Evolutionary conservation across 2,797 vertebrate genomes (phyloP).

Genomic region (Psittacula echo): DNA sequence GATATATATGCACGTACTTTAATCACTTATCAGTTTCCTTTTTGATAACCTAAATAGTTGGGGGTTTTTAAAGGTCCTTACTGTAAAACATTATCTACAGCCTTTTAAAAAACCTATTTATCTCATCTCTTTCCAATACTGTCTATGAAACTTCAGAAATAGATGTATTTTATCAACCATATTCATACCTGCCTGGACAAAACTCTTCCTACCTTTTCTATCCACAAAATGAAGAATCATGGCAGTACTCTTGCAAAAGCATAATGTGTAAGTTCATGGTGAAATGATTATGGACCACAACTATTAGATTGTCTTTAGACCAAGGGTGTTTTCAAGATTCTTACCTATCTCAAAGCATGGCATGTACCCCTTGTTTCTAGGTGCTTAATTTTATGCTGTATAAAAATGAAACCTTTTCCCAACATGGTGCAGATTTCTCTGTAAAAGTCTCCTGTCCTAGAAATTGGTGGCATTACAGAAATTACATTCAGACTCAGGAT

Average conservation of each 20-base stretch:
- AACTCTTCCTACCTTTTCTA: background rate
- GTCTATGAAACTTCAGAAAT: background rate
- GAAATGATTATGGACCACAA: background rate
- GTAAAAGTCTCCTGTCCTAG: background rate
- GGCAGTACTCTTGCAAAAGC: background rate
- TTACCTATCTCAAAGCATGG: background rate
- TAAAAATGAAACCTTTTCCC: background rate
- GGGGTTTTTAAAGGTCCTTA: background rate
- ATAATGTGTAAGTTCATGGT: background rate
- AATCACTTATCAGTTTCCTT: background rate
- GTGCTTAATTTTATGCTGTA: background rate
- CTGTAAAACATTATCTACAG: background rate
- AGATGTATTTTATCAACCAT: background rate
- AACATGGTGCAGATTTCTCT: background rate
- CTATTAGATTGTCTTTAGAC: background rate
- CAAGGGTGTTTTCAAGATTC: background rate
- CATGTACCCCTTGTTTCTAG: background rate
- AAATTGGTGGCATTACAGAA: background rate
- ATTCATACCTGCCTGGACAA: background rate
- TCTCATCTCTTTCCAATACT: background rate
- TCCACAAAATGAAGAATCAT: background rate
- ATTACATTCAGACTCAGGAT: background rate
- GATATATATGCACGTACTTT: background rate
- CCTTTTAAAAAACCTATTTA: background rate
- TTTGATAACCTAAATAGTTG: background rate